Percentiles rank a stretch among this genome's conserved stretches.
These are phyloP conservation scores for Phodopus roborovskii DNA, from an alignment of 2,113 vertebrate species.

Conservation along the genomic window DNA sequence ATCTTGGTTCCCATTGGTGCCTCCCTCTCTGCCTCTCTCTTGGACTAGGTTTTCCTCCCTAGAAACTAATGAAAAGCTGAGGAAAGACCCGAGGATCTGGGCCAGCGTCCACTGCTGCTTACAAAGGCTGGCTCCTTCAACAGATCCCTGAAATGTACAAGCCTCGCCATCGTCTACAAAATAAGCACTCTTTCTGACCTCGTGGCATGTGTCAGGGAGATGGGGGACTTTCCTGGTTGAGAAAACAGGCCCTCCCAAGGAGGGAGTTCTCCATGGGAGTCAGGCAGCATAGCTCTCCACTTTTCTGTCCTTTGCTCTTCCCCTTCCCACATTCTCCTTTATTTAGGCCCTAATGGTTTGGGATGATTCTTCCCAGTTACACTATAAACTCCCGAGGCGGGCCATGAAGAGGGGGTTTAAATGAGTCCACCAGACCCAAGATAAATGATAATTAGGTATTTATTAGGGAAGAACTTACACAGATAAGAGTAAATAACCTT, in stretches of 20 bases:
- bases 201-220: background rate
- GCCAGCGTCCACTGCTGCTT: background rate
- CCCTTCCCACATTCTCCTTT: background rate
- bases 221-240: background rate
- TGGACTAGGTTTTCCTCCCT: background rate
- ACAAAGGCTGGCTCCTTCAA: background rate
- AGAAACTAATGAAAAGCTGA: slow-evolving; percentile 27
- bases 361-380: background rate
- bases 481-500: no score
- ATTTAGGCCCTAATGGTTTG: background rate
- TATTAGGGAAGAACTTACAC: no score
- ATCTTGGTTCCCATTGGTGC: background rate
- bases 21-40: background rate
- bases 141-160: background rate
- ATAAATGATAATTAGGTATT: no score
- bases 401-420: background rate
- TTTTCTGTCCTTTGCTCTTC: background rate
- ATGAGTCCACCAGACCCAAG: no score
- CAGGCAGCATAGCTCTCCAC: background rate
- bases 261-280: background rate
- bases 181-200: background rate
- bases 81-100: background rate
- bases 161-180: slow-evolving; percentile 12
- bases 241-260: background rate
- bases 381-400: background rate